Evolutionary conservation across 2,113 vertebrate genomes (phyloP), one percentile per base, ranked within the genome.

Genomic region (Pelecanus crispus): DNA sequence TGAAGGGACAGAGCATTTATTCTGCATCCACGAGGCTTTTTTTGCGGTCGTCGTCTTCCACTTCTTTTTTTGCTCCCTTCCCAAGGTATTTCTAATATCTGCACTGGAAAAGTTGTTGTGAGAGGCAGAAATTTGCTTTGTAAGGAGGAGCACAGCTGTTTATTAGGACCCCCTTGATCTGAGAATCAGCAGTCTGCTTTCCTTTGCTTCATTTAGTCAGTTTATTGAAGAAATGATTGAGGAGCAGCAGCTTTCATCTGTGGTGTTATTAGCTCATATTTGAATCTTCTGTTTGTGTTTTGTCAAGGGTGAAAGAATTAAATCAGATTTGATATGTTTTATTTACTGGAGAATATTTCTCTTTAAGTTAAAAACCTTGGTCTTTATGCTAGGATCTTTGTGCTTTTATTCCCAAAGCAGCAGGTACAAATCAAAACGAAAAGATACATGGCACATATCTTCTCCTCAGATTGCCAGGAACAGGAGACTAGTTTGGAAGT

Each of bases 381-480:
- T 42, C 77, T 94, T 44, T 50, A 31, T 40, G 40, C 14, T 24
- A 8, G 47, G 31, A 16, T 75, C 55, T 91, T 72, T 1, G 4
- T 80, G 47, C 42, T 71, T 81, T 80, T 82, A 14, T 77, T 88
- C 38, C 14, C 20, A 25, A 56, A 88, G 66, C 44, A 70, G 15
- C 14, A 21, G 4, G 6, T 92, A 11, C 21, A 75, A 50, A 40
- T 67, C 22, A n/a, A 52, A 65, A 8, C 40, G 24, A 38, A 49
- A 91, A 63, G 55, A 25, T n/a, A 40, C 1, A 2, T 18, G 26
- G 38, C 42, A 21, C 9, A 10, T 10, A 0, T 4, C 2, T 31
- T 78, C 45, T 58, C 9, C 31, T 87, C 29, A 11, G 3, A 17
- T 50, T 84, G 52, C 34, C 59, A 58, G 45, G 56, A 25, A 18